phyloP scores from a whole-genome alignment of 2,888 invertebrate genomes.

The Morpho deidamia region DNA sequence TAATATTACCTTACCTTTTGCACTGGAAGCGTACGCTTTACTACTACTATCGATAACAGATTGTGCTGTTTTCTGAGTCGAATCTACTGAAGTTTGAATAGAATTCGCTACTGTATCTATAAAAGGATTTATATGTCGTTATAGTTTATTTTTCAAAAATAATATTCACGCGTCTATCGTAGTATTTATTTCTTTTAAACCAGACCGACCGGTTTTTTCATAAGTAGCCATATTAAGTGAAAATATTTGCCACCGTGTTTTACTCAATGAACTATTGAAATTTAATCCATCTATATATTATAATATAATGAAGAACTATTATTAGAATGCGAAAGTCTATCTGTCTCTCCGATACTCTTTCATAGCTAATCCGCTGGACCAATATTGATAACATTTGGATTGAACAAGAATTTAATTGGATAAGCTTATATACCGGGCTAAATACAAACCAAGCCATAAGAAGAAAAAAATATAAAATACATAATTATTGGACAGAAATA shows the following conservation, averaged over 20 bases:
- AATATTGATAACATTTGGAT: too few species aligned
- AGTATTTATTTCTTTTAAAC: conserved; percentile 41
- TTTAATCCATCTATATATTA: too few species aligned
- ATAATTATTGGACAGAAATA: too few species aligned
- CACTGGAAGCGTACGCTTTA: conserved; percentile 24
- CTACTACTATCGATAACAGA: conserved; percentile 34
- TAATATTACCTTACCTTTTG: conserved; percentile 17
- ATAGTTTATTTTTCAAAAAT: conserved; percentile 6
- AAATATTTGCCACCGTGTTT: conserved; percentile 21
- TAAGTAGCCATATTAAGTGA: conserved; percentile 27
- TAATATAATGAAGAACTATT: too few species aligned
- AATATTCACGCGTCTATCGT: conserved; percentile 37
- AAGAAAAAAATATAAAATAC: too few species aligned
- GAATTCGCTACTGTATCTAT: conserved; percentile 27
- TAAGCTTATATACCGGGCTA: too few species aligned
- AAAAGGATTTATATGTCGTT: conserved; percentile 10
- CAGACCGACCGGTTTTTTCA: conserved; percentile 44
- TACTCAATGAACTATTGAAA: neutral
- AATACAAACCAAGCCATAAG: too few species aligned
- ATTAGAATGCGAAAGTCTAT: too few species aligned
- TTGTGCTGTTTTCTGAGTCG: conserved; percentile 40
- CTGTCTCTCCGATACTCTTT: too few species aligned
- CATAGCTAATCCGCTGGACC: neutral
- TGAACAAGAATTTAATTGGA: too few species aligned
- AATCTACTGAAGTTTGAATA: conserved; percentile 27